These are phyloP conservation scores for Trochalopteron elliotii DNA, from an alignment of 2,113 vertebrate species.

Conservation along the genomic window DNA sequence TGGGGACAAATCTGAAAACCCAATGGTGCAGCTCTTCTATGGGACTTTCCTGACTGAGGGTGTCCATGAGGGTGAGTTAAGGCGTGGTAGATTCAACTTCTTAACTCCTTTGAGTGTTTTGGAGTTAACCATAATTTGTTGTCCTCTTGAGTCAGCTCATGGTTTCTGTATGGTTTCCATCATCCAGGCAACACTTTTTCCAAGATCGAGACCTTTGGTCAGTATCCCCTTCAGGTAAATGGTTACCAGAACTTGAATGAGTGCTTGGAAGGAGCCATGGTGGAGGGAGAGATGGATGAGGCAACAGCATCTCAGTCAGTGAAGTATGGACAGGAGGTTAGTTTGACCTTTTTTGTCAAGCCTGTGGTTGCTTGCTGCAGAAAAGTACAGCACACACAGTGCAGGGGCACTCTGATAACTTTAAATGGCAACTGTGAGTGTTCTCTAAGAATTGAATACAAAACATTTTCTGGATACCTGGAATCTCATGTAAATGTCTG, in stretches of 20 bases:
- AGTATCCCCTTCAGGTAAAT: slow-evolving; percentile 97
- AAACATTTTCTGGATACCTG: neutral
- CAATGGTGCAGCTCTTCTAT: slow-evolving; percentile 97
- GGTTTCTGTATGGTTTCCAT: neutral
- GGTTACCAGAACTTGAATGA: slow-evolving; percentile 91
- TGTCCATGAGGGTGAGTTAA: slow-evolving; percentile 83
- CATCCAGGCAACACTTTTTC: slow-evolving; percentile 84
- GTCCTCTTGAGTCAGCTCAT: neutral
- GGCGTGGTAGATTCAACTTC: too few relatives aligned
- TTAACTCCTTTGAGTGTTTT: neutral
- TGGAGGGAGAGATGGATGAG: slow-evolving; percentile 89
- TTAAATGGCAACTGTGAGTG: neutral
- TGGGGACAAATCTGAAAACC: slow-evolving; percentile 88
- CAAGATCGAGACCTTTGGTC: slow-evolving; percentile 94
- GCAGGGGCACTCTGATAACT: neutral
- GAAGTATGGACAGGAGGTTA: slow-evolving; percentile 87
- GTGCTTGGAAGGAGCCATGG: slow-evolving; percentile 95
- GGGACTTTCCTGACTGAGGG: slow-evolving; percentile 94
- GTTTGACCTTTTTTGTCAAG: neutral
- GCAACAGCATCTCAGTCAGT: slow-evolving; percentile 74
- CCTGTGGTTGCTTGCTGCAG: neutral
- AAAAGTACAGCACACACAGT: neutral
- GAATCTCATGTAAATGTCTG: neutral
- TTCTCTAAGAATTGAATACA: neutral
- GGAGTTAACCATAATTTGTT: neutral